These are phyloP conservation scores for Scomber colias DNA, from an alignment of 2,113 vertebrate genomes.

Conservation along the genomic window DNA sequence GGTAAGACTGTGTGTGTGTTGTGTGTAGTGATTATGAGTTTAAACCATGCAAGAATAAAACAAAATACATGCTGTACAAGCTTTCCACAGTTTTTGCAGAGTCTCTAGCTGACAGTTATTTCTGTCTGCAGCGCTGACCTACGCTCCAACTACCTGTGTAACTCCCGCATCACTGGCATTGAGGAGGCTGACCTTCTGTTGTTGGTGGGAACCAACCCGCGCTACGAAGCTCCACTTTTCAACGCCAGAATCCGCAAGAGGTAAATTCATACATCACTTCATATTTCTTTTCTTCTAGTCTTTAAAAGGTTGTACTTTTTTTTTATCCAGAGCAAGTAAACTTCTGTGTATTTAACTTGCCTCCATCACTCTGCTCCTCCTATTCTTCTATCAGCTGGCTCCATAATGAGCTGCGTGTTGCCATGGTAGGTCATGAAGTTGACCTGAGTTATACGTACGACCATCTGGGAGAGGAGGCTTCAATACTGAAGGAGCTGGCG, in stretches of 20 bases:
- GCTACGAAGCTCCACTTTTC: slow-evolving; percentile 96
- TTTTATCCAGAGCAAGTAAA: no score
- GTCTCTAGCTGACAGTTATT: background rate
- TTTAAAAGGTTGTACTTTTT: no score
- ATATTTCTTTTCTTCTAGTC: no score
- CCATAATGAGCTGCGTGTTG: slow-evolving; percentile 95
- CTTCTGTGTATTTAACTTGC: no score
- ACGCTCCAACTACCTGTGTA: slow-evolving; percentile 97
- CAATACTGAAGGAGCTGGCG: slow-evolving; percentile 91
- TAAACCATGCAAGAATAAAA: background rate
- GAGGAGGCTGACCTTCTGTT: slow-evolving; percentile 95
- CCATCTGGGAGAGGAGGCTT: slow-evolving; percentile 93
- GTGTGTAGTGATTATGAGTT: background rate
- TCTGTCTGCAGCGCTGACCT: slow-evolving; percentile 89
- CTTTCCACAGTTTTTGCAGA: background rate
- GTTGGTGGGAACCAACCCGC: slow-evolving; percentile 95
- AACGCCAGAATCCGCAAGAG: slow-evolving; percentile 97
- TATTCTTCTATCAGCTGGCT: slow-evolving; percentile 89
- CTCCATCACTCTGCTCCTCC: background rate
- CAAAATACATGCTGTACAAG: background rate
- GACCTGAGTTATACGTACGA: slow-evolving; percentile 94
- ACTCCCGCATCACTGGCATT: slow-evolving; percentile 93
- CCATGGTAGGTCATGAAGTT: slow-evolving; percentile 91
- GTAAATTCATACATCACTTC: slow-evolving; percentile 69
- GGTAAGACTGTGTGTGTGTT: slow-evolving; percentile 81